These are phyloP conservation scores for Sinella curviseta DNA, from an alignment of 1,140 invertebrate genomes.

Conservation along the genomic window DNA sequence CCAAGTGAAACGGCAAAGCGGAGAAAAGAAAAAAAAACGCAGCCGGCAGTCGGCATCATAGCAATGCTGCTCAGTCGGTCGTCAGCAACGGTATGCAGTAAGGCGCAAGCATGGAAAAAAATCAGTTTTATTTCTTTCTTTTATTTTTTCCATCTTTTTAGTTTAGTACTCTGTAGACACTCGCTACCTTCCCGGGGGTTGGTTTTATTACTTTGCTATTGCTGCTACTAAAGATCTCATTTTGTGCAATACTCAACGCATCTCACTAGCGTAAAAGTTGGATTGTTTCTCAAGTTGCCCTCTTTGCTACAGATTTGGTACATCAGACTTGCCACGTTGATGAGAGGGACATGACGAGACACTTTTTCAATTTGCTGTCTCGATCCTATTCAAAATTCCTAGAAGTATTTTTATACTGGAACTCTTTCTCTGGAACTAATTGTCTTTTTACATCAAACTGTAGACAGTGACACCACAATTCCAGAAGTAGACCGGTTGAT, in stretches of 20 bases:
- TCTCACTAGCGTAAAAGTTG: no score
- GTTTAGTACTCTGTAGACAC: background rate
- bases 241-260: background rate
- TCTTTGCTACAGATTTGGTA: background rate
- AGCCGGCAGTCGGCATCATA: background rate
- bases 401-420: background rate
- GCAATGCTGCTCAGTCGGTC: no score
- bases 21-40: no score
- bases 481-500: no score
- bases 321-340: background rate
- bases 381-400: no score
- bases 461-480: no score
- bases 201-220: background rate
- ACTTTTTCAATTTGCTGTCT: background rate
- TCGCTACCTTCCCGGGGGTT: background rate
- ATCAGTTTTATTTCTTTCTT: no score
- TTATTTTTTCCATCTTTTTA: no score
- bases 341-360: background rate
- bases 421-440: background rate
- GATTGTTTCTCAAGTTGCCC: background rate
- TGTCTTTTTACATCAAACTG: background rate
- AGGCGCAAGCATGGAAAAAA: no score
- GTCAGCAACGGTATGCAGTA: no score
- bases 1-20: no score
- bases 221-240: background rate